A percentile compares a stretch with the other conserved stretches of the same genome.
Evolutionary conservation across 2,888 invertebrate genomes (phyloP).

Genomic region (Oeneis ivallda): DNA sequence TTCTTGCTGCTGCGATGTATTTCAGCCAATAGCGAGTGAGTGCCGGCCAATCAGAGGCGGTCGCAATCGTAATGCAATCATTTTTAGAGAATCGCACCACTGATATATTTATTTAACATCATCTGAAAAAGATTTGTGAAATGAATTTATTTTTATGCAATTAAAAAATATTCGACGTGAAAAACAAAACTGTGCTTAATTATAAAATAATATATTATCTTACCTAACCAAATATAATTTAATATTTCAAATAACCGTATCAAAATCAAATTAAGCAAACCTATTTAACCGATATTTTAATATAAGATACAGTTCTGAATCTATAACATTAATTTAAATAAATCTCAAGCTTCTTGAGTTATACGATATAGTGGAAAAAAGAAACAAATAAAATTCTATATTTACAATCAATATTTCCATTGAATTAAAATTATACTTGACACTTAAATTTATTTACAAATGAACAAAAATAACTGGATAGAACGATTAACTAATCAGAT

Average conservation of each 20-base stretch:
- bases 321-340: constrained; percentile 40
- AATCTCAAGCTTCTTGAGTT: constrained; percentile 60
- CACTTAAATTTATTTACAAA: constrained; percentile 48
- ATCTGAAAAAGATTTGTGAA: too few relatives aligned
- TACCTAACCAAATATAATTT: constrained; percentile 42
- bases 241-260: constrained; percentile 22
- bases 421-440: constrained; percentile 31
- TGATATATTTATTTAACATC: too few relatives aligned
- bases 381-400: constrained; percentile 62
- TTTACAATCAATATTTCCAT: constrained; percentile 53
- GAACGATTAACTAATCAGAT: constrained; percentile 38
- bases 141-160: not conserved
- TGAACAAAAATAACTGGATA: constrained; percentile 27
- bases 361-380: constrained; percentile 8
- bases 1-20: too few relatives aligned
- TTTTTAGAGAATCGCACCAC: too few relatives aligned
- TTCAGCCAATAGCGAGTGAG: too few relatives aligned
- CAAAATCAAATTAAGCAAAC: constrained; percentile 28
- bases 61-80: too few relatives aligned
- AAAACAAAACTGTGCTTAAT: constrained; percentile 16
- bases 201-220: constrained; percentile 61
- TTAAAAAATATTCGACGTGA: not conserved
- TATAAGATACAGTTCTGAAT: constrained; percentile 18
- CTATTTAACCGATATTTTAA: constrained; percentile 6
- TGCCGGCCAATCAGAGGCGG: too few relatives aligned